Evolutionary conservation across 2,888 invertebrate genomes (phyloP).

Genomic region (Nymphalis urticae): DNA sequence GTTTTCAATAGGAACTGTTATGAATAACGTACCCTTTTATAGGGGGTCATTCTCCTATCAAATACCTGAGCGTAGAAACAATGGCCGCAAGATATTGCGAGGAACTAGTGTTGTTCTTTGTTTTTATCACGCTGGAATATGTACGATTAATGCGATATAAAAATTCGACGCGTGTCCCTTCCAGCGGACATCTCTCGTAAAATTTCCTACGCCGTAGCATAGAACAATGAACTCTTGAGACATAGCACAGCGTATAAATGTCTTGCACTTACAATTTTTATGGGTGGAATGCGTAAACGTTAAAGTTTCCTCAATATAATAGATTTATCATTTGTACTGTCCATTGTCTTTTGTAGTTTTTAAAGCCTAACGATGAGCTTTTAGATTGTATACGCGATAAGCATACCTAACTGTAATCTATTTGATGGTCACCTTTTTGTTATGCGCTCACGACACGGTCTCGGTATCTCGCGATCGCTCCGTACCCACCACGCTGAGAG

Average conservation of each 20-base stretch:
- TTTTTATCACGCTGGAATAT: conserved; percentile 51
- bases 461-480: conserved; percentile 47
- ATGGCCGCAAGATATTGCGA: conserved; percentile 68
- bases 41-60: conserved; percentile 73
- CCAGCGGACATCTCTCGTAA: conserved; percentile 68
- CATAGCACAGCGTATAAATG: conserved; percentile 30
- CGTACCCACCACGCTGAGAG: conserved; percentile 41
- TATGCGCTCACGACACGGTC: conserved; percentile 55
- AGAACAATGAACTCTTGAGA: conserved; percentile 68
- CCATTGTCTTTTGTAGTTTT: conserved; percentile 30
- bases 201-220: conserved; percentile 62
- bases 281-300: conserved; percentile 30
- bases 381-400: conserved; percentile 36
- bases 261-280: conserved; percentile 23
- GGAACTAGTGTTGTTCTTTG: conserved; percentile 66
- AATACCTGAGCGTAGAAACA: conserved; percentile 60
- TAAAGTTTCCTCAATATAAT: conserved; percentile 32
- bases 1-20: conserved; percentile 64
- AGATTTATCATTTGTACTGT: conserved; percentile 30
- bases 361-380: conserved; percentile 5
- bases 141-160: conserved; percentile 69
- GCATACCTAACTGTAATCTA: conserved; percentile 54
- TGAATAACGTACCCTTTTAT: conserved; percentile 62
- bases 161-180: conserved; percentile 70
- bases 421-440: conserved; percentile 48